Evolutionary conservation across 2,797 vertebrate species (phyloP), one percentile per base, ranked within the genome.

Genomic region (Thripadectes ignobilis): DNA sequence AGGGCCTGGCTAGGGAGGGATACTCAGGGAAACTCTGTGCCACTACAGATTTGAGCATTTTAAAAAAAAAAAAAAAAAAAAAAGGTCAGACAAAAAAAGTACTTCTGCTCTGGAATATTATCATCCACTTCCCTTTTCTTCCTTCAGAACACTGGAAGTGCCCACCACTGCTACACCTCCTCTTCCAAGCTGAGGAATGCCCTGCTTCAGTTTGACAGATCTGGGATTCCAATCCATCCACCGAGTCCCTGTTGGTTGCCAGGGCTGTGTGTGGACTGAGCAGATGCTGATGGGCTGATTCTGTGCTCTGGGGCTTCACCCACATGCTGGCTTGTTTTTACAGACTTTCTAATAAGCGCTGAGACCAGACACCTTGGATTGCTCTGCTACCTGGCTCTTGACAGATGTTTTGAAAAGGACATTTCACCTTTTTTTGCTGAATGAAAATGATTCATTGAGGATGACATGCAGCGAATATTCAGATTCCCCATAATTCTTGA

Each of bases 221-320:
- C 1, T 1, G 61, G 20, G 12, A 21, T 41, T 51, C 76, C 14
- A 23, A 1, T 20, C 7, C 46, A 19, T 17, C 4, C 27, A 3
- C n/a, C 3, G 1, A 27, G 46, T 65, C 61, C 62, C 46, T 48
- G 58, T 49, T 17, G 54, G 14, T 34, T 58, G 16, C 71, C 12
- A 4, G 30, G 26, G 49, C 22, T 51, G 12, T 5, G 0, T 2
- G 0, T 7, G 32, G n/a, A 29, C 29, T 30, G 19, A 34, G 24
- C 3, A 9, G 30, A 26, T 4, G 4, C 46, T n/a, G 54, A 72
- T 36, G 59, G 26, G 52, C 26, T 66, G 57, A 20, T 71, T 41
- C 52, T 46, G 2, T 41, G 30, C 34, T 36, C 14, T 38, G 34
- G 26, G 26, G 22, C 45, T 52, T 43, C 32, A 32, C 3, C 2